A percentile compares a stretch with the other conserved stretches of the same genome.
phyloP scores from a whole-genome alignment of 1,140 invertebrate genomes.

The Hermetia illucens region DNA sequence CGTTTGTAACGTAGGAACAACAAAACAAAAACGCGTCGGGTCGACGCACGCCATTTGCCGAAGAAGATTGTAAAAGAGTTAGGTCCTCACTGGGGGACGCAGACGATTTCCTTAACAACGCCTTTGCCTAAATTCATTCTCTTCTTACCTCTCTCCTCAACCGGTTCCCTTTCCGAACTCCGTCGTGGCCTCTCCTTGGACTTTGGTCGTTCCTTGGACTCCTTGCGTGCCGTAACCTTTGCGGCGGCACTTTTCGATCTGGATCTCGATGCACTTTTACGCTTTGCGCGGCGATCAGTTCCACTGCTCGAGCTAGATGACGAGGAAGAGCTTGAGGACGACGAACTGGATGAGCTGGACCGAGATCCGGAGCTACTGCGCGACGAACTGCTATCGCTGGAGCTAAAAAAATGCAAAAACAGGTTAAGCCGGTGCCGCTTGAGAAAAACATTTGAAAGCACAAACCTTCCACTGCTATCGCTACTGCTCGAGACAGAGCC shows the following conservation, averaged over 20 bases:
- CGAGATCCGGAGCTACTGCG: constrained; percentile 61
- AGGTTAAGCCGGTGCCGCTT: constrained; percentile 4
- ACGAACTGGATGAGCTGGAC: constrained; percentile 49
- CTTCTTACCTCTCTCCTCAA: constrained; percentile 1
- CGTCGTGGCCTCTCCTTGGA: constrained; percentile 29
- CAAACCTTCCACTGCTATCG: constrained; percentile 57
- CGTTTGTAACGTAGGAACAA: too few species aligned
- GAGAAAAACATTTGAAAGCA: neutral
- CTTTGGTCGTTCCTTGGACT: constrained; percentile 16
- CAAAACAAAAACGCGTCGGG: too few species aligned
- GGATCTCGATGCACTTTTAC: neutral
- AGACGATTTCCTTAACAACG: constrained; percentile 3
- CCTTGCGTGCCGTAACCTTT: constrained; percentile 10
- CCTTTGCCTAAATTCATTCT: constrained; percentile 2
- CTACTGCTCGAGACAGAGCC: constrained; percentile 58
- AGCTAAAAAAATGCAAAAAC: constrained; percentile 7
- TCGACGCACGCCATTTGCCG: too few species aligned
- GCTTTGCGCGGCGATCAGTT: constrained; percentile 35
- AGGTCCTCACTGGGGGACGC: constrained; percentile 11
- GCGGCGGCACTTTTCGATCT: constrained; percentile 5
- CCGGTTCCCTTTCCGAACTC: constrained; percentile 31
- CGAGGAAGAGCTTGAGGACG: constrained; percentile 40
- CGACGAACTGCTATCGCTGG: constrained; percentile 47
- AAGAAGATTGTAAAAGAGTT: too few species aligned
- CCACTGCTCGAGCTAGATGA: constrained; percentile 40